Evolutionary conservation across 2,888 invertebrate genomes (phyloP), one percentile per base, ranked within the genome.

Genomic region (Tolmerus cingulatus): DNA sequence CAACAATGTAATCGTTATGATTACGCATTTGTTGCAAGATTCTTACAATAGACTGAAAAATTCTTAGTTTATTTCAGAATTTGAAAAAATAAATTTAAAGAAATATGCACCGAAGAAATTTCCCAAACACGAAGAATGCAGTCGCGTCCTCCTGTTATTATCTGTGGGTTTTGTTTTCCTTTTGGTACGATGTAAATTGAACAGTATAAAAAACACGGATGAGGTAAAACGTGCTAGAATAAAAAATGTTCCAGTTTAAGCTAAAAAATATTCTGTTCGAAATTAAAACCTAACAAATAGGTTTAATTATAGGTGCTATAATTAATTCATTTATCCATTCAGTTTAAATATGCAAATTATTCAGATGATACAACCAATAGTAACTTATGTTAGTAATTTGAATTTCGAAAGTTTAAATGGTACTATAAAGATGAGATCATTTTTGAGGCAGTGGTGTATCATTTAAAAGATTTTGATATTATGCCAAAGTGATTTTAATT

Each of bases 61-160:
- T 19, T 66, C 5, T 37, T 37, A 16, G 14, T 66, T 14, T 23
- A 84, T 27, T 43, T 19, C 8, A 8, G n/a, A 55, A 7, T n/a
- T 82, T 81, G n/a, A 9, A 23, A 5, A 81, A 81, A 34, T 43
- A 12, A 57, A 19, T 9, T 9, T 2, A 27, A 19, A 23, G 23
- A 19, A 19, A 19, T 23, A 84, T 12, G 27, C 16, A 74, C 85
- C 5, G 74, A 30, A 7, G 23, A 43, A 1, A 85, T n/a, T 46
- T 46, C 37, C 88, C 88, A 88, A 27, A 87, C 79, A 16, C 84
- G 77, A 27, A 88, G 46, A 23, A 88, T 34, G 51, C 19, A 66
- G 74, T 88, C 57, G n/a, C 78, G 27, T 16, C 88, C 87, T 16
- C 88, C 88, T 16, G 88, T 74, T 30, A 79, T 78, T 16, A 88